Conservation (phyloP, 2,113 vertebrate genomes). For the Taxidea taxus region DNA sequence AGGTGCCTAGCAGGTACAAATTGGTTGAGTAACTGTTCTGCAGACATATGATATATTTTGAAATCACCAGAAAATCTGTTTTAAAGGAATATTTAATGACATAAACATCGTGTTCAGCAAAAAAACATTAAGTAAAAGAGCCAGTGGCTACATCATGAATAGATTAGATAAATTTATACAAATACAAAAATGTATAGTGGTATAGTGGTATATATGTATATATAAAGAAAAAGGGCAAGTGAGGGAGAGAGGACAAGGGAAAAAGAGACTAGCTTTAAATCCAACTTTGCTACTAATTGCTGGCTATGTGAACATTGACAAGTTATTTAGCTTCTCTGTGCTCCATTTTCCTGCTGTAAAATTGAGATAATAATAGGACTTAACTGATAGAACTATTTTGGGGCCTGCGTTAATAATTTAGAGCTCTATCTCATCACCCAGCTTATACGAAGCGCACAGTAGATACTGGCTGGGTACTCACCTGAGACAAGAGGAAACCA, state of each 20-base stretch:
- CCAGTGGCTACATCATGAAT: neutral
- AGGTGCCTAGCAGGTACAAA: neutral
- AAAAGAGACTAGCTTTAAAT: neutral
- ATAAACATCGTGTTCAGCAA: neutral
- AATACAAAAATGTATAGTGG: neutral
- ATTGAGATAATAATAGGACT: neutral
- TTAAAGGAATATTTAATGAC: neutral
- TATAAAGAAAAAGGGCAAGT: neutral
- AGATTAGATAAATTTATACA: neutral
- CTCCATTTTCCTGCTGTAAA: slow-evolving; percentile 19
- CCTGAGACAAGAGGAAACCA: neutral
- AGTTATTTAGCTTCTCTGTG: neutral
- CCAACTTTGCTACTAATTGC: neutral
- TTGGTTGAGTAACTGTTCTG: neutral
- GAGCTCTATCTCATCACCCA: neutral
- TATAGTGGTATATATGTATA: neutral
- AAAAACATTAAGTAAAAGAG: neutral
- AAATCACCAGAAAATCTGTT: neutral
- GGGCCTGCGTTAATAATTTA: neutral
- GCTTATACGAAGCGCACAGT: neutral
- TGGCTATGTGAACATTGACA: neutral
- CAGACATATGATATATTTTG: neutral
- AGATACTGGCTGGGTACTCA: neutral
- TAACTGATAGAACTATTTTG: neutral
- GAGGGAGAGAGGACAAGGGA: neutral